These are phyloP conservation scores for Archocentrus centrarchus DNA, from an alignment of 2,113 vertebrate genomes.

Conservation along the genomic window DNA sequence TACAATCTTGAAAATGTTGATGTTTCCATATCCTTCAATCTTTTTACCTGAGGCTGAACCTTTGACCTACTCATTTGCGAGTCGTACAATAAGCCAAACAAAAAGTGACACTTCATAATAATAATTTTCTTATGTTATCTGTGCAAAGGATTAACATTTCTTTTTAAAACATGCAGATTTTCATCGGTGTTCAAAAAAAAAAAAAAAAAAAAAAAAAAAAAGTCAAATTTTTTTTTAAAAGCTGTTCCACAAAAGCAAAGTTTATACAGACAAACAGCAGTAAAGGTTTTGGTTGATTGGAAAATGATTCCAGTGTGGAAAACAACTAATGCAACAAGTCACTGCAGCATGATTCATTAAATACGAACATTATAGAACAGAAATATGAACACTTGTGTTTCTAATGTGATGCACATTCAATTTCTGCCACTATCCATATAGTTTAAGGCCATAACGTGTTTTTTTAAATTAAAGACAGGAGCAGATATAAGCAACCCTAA, in stretches of 20 bases:
- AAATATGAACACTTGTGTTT: conserved; percentile 12
- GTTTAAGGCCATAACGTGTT: conserved; percentile 39
- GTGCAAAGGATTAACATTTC: not conserved
- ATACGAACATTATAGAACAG: conserved; percentile 37
- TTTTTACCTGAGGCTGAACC: not conserved
- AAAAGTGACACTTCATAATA: not conserved
- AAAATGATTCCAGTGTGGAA: conserved; percentile 55
- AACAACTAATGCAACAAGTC: conserved; percentile 30
- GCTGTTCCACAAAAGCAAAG: conserved; percentile 40
- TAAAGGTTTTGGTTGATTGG: conserved; percentile 49
- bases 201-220: not conserved
- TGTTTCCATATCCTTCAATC: not conserved
- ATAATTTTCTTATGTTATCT: not conserved
- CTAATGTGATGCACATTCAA: conserved; percentile 19
- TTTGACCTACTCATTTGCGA: not conserved
- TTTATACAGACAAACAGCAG: conserved; percentile 47
- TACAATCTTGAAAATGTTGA: not conserved
- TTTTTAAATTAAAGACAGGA: conserved; percentile 24
- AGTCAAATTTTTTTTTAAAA: conserved; percentile 36
- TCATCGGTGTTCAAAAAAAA: conserved; percentile 32
- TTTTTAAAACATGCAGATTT: not conserved
- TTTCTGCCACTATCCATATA: conserved; percentile 22
- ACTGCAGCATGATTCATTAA: conserved; percentile 32
- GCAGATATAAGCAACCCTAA: conserved; percentile 10
- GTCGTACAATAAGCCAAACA: not conserved